Percentiles rank a stretch among this genome's conserved stretches.
Conservation (phyloP, 2,888 invertebrate genomes). For the Microplitis manilae region DNA sequence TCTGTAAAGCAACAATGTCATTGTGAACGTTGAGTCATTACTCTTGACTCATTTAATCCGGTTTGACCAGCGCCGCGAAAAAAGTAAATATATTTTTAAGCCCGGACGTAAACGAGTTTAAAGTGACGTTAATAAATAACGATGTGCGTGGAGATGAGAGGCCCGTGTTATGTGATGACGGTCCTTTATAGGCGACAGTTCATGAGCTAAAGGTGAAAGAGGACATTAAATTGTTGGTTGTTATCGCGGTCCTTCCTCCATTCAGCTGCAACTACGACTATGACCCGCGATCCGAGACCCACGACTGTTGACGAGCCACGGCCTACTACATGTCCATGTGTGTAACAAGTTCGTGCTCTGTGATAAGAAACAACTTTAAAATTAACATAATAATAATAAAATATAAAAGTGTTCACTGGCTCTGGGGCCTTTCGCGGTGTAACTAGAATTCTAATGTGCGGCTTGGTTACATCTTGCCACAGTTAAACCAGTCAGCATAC, state of each 20-base stretch:
- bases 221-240: slow-evolving; percentile 32
- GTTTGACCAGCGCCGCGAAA: neutral
- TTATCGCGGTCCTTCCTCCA: slow-evolving; percentile 25
- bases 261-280: slow-evolving; percentile 9
- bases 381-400: slow-evolving; percentile 1
- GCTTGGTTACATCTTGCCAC: slow-evolving; percentile 31
- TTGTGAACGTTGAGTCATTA: slow-evolving; percentile 19
- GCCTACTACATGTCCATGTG: neutral
- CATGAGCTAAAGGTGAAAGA: slow-evolving; percentile 30
- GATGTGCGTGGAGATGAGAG: slow-evolving; percentile 30
- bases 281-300: neutral
- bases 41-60: slow-evolving; percentile 41
- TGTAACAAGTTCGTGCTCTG: neutral
- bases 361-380: slow-evolving; percentile 16
- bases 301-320: slow-evolving; percentile 24
- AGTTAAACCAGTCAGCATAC: slow-evolving; percentile 46
- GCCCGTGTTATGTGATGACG: slow-evolving; percentile 14
- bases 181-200: slow-evolving; percentile 2
- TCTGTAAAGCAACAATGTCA: no score
- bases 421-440: slow-evolving; percentile 32
- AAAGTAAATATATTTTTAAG: slow-evolving; percentile 7
- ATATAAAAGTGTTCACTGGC: neutral
- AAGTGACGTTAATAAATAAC: slow-evolving; percentile 42
- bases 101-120: slow-evolving; percentile 36
- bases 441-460: slow-evolving; percentile 52